Evolutionary conservation across 2,113 vertebrate species (phyloP).

Genomic region (Cacatua alba): DNA sequence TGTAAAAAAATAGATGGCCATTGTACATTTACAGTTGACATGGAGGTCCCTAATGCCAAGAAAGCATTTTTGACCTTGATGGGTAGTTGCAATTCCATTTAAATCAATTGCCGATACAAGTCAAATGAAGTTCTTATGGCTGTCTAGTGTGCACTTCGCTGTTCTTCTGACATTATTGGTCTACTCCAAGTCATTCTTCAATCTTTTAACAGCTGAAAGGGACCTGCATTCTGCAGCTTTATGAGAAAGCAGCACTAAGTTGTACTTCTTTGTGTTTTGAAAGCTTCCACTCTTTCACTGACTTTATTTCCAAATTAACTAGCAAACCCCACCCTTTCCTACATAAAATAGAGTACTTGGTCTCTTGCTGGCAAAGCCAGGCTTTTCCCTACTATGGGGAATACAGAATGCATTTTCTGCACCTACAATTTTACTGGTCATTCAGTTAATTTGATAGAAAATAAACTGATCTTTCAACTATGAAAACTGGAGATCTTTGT

Average conservation of each 20-base stretch:
- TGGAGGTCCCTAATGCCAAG: conserved; percentile 25
- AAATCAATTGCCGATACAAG: conserved; percentile 61
- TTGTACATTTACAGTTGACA: conserved; percentile 49
- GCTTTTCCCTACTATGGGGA: background rate
- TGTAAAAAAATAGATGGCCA: conserved; percentile 61
- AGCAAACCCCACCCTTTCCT: background rate
- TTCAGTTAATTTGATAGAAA: background rate
- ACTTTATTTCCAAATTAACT: background rate
- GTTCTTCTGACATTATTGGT: conserved; percentile 62
- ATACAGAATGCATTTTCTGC: background rate
- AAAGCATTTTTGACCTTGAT: conserved; percentile 49
- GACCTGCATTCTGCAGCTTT: conserved; percentile 52
- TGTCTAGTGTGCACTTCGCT: conserved; percentile 36
- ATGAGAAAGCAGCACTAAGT: conserved; percentile 56
- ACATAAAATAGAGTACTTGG: background rate
- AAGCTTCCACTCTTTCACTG: background rate
- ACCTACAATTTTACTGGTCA: background rate
- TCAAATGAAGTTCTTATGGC: conserved; percentile 58
- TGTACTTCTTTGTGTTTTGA: conserved; percentile 52
- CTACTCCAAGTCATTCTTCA: conserved; percentile 52
- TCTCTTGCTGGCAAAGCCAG: background rate
- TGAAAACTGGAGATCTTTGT: background rate
- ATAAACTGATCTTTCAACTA: background rate
- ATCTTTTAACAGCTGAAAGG: conserved; percentile 60
- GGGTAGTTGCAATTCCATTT: conserved; percentile 62